Evolutionary conservation across 2,797 vertebrate genomes (phyloP), one percentile per base, ranked within the genome.

Genomic region (Pygocentrus nattereri): DNA sequence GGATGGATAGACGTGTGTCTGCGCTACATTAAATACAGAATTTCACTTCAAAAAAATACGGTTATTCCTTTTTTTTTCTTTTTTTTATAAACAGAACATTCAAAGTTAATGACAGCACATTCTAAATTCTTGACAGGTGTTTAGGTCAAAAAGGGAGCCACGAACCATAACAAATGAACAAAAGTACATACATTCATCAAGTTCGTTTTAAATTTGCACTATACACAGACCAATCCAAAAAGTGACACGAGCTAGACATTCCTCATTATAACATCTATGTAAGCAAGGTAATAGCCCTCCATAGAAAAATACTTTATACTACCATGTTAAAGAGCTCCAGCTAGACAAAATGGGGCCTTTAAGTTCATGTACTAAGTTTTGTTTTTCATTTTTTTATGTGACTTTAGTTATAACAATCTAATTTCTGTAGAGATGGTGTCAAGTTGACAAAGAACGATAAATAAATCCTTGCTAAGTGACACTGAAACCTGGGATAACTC

Each of bases 141-240:
- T 67, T 49, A 70, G 62, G 15, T 64, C 61, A 82, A 69, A 76
- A 49, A 25, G 80, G 73, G 49, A 82, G 71, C 54, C 68, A 65
- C 50, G 31, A 58, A 82, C 52, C 76, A 73, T 70, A 82, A 68
- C 76, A 79, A 88, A 79, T 72, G 16, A 78, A 78, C 81, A 59
- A 78, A 76, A 78, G 23, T 80, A 71, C 74, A 80, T 87, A 89
- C 87, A 90, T 89, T 90, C 86, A 84, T 67, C 19, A 27, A 85
- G 81, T 82, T 80, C 49, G 81, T 78, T 82, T 88, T 30, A 82
- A 75, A 79, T 76, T 84, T 85, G 72, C 49, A 76, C 75, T 77
- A 76, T 62, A 85, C 62, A 75, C 41, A 83, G 72, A 76, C 79
- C 84, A 62, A 65, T 83, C 75, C 52, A 76, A 76, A 84, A 84